Percentiles rank a stretch among this genome's conserved stretches.
Conservation (phyloP, 2,797 vertebrate genomes). For the Tachyglossus aculeatus region DNA sequence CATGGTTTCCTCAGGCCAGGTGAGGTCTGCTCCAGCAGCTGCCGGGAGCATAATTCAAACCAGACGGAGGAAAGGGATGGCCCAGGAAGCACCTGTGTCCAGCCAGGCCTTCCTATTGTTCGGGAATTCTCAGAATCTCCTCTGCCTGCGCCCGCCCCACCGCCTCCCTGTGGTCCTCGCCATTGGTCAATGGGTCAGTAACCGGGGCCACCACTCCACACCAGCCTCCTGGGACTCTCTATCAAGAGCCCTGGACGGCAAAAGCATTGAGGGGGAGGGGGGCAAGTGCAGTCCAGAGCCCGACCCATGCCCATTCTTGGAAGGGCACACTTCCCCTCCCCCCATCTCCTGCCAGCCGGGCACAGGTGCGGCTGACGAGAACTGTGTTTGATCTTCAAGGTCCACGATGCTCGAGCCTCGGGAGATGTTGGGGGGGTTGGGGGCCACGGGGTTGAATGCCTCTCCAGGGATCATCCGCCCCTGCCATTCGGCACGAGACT, state of each 20-base stretch:
- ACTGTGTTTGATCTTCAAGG: too few species aligned
- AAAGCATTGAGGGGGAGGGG: not conserved
- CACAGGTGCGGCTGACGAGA: too few species aligned
- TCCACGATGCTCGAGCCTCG: not conserved
- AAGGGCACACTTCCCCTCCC: too few species aligned
- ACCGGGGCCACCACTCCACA: not conserved
- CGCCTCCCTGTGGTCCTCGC: not conserved
- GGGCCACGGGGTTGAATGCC: too few species aligned
- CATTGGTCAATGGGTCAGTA: not conserved
- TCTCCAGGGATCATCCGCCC: too few species aligned
- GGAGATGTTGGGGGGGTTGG: too few species aligned
- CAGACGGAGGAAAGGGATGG: constrained; percentile 63
- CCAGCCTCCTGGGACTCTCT: too few species aligned
- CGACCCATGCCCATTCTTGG: too few species aligned
- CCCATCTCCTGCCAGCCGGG: too few species aligned
- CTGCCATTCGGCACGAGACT: not conserved
- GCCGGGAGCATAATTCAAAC: constrained; percentile 74
- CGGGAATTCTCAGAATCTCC: constrained; percentile 43
- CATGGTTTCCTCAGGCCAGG: constrained; percentile 57
- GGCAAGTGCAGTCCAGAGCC: too few species aligned
- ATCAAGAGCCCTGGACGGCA: not conserved
- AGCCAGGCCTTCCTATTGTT: constrained; percentile 58
- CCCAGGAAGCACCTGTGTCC: constrained; percentile 76
- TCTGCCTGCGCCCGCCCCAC: constrained; percentile 1
- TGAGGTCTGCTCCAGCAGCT: constrained; percentile 71